These are phyloP conservation scores for Larimichthys crocea DNA, from an alignment of 2,113 vertebrate genomes.

Conservation along the genomic window DNA sequence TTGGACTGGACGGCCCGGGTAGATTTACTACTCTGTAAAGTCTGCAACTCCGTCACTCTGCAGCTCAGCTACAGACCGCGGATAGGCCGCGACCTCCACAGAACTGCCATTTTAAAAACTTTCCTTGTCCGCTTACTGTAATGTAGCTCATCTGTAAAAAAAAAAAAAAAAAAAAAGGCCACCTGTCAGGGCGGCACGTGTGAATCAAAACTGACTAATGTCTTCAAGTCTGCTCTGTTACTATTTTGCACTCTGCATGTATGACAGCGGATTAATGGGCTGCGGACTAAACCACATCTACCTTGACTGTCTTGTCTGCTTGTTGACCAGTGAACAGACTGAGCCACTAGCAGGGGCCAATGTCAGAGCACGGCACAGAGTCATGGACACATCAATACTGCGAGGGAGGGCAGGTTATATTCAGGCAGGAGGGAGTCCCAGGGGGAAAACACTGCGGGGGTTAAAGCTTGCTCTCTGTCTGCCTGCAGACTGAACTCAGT, in stretches of 20 bases:
- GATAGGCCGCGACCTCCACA: slow-evolving; percentile 36
- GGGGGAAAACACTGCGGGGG: slow-evolving; percentile 52
- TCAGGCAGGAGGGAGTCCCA: slow-evolving; percentile 61
- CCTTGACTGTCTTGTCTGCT: slow-evolving; percentile 44
- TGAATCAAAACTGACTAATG: slow-evolving; percentile 11
- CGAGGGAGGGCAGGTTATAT: slow-evolving; percentile 53
- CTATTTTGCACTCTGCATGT: background rate
- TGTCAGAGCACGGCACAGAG: slow-evolving; percentile 63
- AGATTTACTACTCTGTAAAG: slow-evolving; percentile 71
- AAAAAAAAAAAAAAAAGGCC: background rate
- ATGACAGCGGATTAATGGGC: slow-evolving; percentile 33
- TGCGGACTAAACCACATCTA: slow-evolving; percentile 15
- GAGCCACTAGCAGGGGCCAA: slow-evolving; percentile 65
- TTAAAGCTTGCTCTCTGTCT: slow-evolving; percentile 58
- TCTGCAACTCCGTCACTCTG: slow-evolving; percentile 29
- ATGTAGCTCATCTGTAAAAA: slow-evolving; percentile 10
- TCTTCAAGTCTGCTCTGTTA: slow-evolving; percentile 1
- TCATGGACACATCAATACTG: slow-evolving; percentile 66
- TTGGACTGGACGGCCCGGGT: slow-evolving; percentile 12
- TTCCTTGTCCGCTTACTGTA: background rate
- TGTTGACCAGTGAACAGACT: slow-evolving; percentile 51
- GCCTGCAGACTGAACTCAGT: slow-evolving; percentile 50
- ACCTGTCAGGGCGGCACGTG: slow-evolving; percentile 1
- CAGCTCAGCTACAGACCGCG: background rate
- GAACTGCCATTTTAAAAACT: slow-evolving; percentile 57